Base-by-base conservation (phyloP, 92 coral and sea anemone genomes). In the Meandrina meandrites region DNA sequence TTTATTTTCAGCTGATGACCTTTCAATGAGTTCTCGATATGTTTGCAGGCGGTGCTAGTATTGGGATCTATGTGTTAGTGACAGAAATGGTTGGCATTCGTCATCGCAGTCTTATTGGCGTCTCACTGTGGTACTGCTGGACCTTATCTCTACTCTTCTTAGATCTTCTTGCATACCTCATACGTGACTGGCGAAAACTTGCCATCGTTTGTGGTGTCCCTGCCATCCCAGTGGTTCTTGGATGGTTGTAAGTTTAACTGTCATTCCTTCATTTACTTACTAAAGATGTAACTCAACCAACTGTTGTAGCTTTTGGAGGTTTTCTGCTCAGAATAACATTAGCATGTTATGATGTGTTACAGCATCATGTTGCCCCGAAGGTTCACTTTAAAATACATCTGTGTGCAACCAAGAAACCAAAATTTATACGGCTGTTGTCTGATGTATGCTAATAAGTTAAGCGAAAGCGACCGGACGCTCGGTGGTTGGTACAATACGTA, bases 171-270 rank as follows among this genome's bases (percentile, higher is more conserved):
- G 93, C 81, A 11, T 91, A 91, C 48, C 73, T 91, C 1, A 77
- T 91, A 17, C 93, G 88, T 56, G 81, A 71, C 66, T 91, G 93
- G 93, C 80, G 93, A 53, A 83, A 68, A n/a, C 88, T 91, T 34
- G 84, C 88, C 32, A 82, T 87, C 77, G 58, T 35, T 8, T 51
- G 72, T 54, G 84, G 90, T 35, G 90, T 51, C 22, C 90, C 90
- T 34, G 86, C 80, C 6, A 36, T 87, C 8, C 75, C 84, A 5
- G 11, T 80, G 51, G 48, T 68, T 15, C 50, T 87, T 27, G 83
- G 76, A 31, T 87, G 90, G 90, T 87, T 72, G 86, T 86, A 62
- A 87, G 86, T 87, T 48, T 76, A 16, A 4, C n/a, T 2, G 21
- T 30, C 9, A 5, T 34, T 70, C 5, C 16, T 30, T 70, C 40